Evolutionary conservation across 2,113 vertebrate species (phyloP), one percentile per base, ranked within the genome.

Genomic region (Gnathonemus longibarbis): DNA sequence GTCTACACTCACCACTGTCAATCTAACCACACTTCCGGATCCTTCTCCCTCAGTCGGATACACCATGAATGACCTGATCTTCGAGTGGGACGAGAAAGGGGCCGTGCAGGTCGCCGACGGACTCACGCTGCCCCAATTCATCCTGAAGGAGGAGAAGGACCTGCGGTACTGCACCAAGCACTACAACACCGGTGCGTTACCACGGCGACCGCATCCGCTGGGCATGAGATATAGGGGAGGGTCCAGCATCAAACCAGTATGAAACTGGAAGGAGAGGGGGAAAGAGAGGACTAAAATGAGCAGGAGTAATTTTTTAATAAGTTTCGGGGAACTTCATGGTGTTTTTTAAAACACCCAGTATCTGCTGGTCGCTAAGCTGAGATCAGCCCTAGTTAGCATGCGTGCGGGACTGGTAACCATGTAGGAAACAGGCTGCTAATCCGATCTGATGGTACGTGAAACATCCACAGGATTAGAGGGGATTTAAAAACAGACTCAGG

Each of bases 51-150:
- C 94, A 99, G 98, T 99, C 93, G 98, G 98, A 84, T 99, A 99
- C 93, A 99, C 98, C 9, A 99, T 99, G 98, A 99, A 99, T 3
- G 98, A 99, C 92, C 97, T 99, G 91, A 99, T 99, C 94, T 99
- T 99, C 91, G 98, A 99, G 94, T 99, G 98, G 98, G 98, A 99
- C 66, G 97, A 98, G 93, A 97, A 98, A 90, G 98, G 98, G 91
- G 98, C 98, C 0, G 98, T 99, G 91, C 98, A 99, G 94, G 97
- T 99, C 88, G 98, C 98, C 5, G 98, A 99, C 0, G 98, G 97
- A n/a, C 94, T 99, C 92, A 99, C 98, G 0, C 92, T 99, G 94
- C 98, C 98, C 91, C 98, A 99, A 96, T 99, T 99, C 94, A 96
- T 99, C 90, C 95, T 99, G 86, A 98, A 99, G 91, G 98, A 99